Evolutionary conservation across 2,888 invertebrate genomes (phyloP).

Genomic region (Ptychoptera contaminata): DNA sequence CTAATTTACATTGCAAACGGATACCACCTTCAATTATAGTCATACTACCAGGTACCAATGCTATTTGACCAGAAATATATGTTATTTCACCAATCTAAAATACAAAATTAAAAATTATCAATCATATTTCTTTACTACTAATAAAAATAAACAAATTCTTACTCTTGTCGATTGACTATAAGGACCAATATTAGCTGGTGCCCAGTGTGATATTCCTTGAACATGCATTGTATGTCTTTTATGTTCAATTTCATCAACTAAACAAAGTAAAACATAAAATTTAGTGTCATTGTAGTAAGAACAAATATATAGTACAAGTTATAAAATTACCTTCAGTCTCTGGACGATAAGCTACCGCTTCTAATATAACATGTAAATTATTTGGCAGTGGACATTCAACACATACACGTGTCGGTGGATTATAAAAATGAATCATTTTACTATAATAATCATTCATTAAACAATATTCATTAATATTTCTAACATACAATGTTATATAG

Average conservation of each 20-base stretch:
- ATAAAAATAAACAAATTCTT: conserved; percentile 15
- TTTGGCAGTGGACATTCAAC: conserved; percentile 61
- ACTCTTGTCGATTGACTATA: conserved; percentile 87
- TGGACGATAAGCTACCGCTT: conserved; percentile 42
- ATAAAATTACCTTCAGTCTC: conserved; percentile 11
- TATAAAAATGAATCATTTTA: conserved; percentile 51
- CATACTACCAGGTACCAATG: conserved; percentile 70
- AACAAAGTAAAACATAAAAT: too few species aligned
- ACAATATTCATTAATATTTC: conserved; percentile 65
- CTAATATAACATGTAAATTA: conserved; percentile 58
- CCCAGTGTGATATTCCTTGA: conserved; percentile 92
- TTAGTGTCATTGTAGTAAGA: too few species aligned
- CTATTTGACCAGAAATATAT: conserved; percentile 84
- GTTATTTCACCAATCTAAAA: conserved; percentile 64
- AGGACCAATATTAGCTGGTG: conserved; percentile 94
- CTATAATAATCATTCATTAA: conserved; percentile 64
- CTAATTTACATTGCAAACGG: conserved; percentile 64
- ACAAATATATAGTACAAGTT: too few species aligned
- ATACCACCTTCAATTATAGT: conserved; percentile 59
- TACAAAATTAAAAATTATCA: conserved; percentile 5
- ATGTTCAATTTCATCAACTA: conserved; percentile 13
- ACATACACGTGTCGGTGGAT: conserved; percentile 77
- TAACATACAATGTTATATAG: conserved; percentile 69
- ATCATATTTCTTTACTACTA: neutral
- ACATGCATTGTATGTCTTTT: conserved; percentile 78